These are phyloP conservation scores for Gonioctena quinquepunctata DNA, from an alignment of 1,140 invertebrate genomes.

Conservation along the genomic window DNA sequence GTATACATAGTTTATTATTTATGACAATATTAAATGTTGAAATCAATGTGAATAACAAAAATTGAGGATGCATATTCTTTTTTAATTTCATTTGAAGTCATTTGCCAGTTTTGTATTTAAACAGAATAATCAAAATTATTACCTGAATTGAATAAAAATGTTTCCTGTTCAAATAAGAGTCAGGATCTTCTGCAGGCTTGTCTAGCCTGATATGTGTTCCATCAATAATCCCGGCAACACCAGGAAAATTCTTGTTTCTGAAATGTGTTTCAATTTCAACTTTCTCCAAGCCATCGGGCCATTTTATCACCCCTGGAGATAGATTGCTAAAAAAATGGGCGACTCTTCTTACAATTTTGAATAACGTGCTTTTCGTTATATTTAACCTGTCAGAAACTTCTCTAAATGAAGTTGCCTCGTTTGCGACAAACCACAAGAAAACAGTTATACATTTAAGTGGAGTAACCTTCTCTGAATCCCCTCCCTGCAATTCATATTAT, in stretches of 20 bases:
- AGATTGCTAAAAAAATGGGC: background rate
- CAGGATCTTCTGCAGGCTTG: constrained; percentile 31
- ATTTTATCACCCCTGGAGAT: background rate
- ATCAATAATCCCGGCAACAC: constrained; percentile 33
- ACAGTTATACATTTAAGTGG: background rate
- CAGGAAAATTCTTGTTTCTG: constrained; percentile 25
- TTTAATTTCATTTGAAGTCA: no score
- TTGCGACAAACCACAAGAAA: background rate
- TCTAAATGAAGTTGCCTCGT: background rate
- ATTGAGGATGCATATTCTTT: no score
- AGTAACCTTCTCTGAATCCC: background rate
- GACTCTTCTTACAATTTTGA: background rate
- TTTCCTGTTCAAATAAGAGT: constrained; percentile 39
- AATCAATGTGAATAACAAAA: no score
- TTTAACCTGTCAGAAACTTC: background rate
- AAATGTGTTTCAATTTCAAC: background rate
- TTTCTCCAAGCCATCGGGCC: background rate
- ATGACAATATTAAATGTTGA: no score
- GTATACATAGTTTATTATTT: no score
- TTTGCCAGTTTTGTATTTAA: no score
- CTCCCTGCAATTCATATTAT: background rate
- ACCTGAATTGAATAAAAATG: constrained; percentile 33
- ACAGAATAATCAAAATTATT: no score
- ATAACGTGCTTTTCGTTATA: background rate
- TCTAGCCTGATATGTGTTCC: constrained; percentile 37